Evolutionary conservation across 2,797 vertebrate genomes (phyloP).

Genomic region (Silurus aristotelis): DNA sequence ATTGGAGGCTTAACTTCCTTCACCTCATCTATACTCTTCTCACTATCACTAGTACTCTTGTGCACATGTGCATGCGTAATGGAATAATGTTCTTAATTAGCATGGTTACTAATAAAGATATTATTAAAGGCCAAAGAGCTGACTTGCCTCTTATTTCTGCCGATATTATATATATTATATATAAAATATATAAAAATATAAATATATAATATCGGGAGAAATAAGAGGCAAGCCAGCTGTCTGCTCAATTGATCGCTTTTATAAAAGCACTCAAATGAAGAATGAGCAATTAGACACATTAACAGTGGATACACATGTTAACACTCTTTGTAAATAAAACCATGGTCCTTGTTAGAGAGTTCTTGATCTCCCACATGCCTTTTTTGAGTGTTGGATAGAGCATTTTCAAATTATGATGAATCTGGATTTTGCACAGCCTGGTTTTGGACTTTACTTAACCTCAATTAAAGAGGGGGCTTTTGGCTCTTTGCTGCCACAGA

Average conservation of each 20-base stretch:
- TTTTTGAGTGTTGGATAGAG: conserved; percentile 18
- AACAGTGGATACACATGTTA: conserved; percentile 36
- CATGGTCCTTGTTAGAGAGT: conserved; percentile 30
- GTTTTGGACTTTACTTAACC: conserved; percentile 55
- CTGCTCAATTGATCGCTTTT: conserved; percentile 53
- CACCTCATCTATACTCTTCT: background rate
- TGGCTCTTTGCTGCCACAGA: conserved; percentile 45
- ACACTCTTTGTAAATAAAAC: conserved; percentile 39
- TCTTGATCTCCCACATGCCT: conserved; percentile 33
- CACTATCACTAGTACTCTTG: background rate
- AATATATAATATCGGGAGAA: background rate
- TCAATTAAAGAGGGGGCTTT: conserved; percentile 49
- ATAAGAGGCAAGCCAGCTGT: conserved; percentile 16
- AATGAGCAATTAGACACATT: conserved; percentile 64
- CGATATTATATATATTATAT: too few relatives aligned
- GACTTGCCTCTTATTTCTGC: too few relatives aligned
- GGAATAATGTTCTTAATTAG: background rate
- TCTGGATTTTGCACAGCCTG: conserved; percentile 43
- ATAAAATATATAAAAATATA: too few relatives aligned
- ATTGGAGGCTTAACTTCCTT: too few relatives aligned
- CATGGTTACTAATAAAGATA: background rate
- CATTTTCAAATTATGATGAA: conserved; percentile 32
- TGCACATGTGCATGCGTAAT: background rate
- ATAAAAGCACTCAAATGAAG: conserved; percentile 64
- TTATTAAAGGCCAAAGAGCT: background rate